These are phyloP conservation scores for Incurvaria masculella DNA, from an alignment of 2,888 invertebrate genomes.

Conservation along the genomic window DNA sequence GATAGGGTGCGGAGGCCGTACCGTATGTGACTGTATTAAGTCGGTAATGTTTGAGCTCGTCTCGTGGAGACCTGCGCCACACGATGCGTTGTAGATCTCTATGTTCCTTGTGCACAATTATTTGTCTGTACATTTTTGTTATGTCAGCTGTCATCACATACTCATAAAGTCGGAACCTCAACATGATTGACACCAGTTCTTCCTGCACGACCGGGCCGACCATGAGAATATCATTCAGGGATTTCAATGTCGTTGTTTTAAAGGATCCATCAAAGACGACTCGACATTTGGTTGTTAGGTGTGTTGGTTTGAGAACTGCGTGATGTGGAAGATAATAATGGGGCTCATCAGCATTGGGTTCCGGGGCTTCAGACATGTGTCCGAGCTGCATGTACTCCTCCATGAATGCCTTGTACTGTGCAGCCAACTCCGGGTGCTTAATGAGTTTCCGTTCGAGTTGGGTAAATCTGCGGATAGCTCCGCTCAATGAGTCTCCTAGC, in stretches of 20 bases:
- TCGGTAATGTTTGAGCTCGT: not conserved
- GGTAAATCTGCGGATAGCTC: too few species aligned
- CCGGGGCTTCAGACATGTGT: not conserved
- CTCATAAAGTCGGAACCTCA: conserved; percentile 5
- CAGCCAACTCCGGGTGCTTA: too few species aligned
- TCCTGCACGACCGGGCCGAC: conserved; percentile 20
- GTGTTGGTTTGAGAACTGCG: conserved; percentile 11
- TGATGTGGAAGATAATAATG: conserved; percentile 16
- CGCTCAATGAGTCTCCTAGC: too few species aligned
- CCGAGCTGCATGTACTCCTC: not conserved
- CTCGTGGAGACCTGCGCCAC: not conserved
- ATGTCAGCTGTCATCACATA: conserved; percentile 18
- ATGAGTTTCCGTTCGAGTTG: too few species aligned
- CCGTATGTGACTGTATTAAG: not conserved
- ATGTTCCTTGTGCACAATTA: not conserved
- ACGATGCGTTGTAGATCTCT: not conserved
- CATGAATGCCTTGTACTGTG: too few species aligned
- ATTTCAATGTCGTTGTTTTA: conserved; percentile 15
- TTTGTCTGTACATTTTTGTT: conserved; percentile 19
- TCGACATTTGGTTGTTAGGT: conserved; percentile 16
- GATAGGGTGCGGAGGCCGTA: not conserved
- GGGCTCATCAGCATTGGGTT: not conserved
- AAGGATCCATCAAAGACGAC: conserved; percentile 19
- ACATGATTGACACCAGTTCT: conserved; percentile 16
- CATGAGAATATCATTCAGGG: conserved; percentile 17